A percentile compares a stretch with the other conserved stretches of the same genome.
Conservation (phyloP, 2,888 invertebrate species). For the Ennomos fuscantarius region DNA sequence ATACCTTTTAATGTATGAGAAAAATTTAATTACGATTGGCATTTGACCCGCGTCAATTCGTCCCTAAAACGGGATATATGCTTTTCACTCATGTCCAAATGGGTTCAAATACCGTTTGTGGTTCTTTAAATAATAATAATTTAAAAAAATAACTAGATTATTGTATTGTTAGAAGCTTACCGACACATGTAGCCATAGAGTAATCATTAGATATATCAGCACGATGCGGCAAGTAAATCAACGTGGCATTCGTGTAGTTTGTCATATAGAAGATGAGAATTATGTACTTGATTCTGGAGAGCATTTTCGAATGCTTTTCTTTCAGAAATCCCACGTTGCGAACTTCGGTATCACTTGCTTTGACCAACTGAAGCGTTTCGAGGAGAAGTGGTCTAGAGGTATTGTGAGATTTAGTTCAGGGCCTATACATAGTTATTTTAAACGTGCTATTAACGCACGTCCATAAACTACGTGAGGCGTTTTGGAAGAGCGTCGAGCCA, state of each 20-base stretch:
- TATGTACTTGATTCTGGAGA: conserved; percentile 58
- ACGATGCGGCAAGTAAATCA: conserved; percentile 63
- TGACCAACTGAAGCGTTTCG: conserved; percentile 28
- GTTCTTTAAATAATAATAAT: not conserved
- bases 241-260: conserved; percentile 48
- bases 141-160: too few relatives aligned
- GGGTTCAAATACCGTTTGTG: too few relatives aligned
- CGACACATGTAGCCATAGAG: conserved; percentile 67
- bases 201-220: conserved; percentile 52
- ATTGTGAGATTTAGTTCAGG: not conserved
- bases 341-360: conserved; percentile 51
- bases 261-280: conserved; percentile 56
- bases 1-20: too few relatives aligned
- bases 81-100: too few relatives aligned
- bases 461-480: too few relatives aligned
- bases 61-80: too few relatives aligned
- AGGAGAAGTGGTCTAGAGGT: conserved; percentile 12
- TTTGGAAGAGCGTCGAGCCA: too few relatives aligned
- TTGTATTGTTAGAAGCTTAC: conserved; percentile 48
- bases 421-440: too few relatives aligned
- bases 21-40: too few relatives aligned
- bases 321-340: conserved; percentile 39
- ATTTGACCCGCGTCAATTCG: too few relatives aligned
- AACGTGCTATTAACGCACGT: too few relatives aligned
- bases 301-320: conserved; percentile 49